Percentiles rank a stretch among this genome's conserved stretches.
These are phyloP conservation scores for Hybognathus amarus DNA, from an alignment of 2,797 vertebrate species.

Conservation along the genomic window DNA sequence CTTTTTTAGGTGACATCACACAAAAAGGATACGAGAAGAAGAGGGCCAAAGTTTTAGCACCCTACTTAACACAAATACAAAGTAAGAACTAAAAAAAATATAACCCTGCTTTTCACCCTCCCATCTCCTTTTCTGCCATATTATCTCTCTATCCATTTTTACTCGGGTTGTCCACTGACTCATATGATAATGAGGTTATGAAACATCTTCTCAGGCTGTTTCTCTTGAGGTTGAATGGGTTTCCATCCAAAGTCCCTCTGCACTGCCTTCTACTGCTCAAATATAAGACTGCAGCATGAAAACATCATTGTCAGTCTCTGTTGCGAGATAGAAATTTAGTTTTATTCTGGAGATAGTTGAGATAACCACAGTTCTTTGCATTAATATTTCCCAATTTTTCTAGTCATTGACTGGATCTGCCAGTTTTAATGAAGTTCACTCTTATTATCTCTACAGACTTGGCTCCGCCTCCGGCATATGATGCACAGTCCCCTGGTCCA, in stretches of 20 bases:
- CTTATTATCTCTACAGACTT: slow-evolving; percentile 71
- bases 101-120: neutral
- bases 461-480: slow-evolving; percentile 64
- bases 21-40: slow-evolving; percentile 99
- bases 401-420: neutral
- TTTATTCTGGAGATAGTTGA: neutral
- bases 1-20: slow-evolving; percentile 91
- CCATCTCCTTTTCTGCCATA: slow-evolving; percentile 10
- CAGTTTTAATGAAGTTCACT: neutral
- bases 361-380: neutral
- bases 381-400: neutral
- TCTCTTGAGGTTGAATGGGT: slow-evolving; percentile 44
- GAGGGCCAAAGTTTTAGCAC: slow-evolving; percentile 91
- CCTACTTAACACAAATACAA: slow-evolving; percentile 86
- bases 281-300: neutral
- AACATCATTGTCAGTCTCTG: neutral
- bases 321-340: neutral
- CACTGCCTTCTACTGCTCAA: slow-evolving; percentile 45
- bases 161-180: slow-evolving; percentile 41
- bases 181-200: slow-evolving; percentile 55
- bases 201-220: slow-evolving; percentile 48
- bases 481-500: neutral
- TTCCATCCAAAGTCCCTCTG: neutral
- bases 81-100: slow-evolving; percentile 72
- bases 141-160: slow-evolving; percentile 32